These are phyloP conservation scores for Drosophila parthenogenetica DNA, from an alignment of 2,888 invertebrate genomes.

Conservation along the genomic window DNA sequence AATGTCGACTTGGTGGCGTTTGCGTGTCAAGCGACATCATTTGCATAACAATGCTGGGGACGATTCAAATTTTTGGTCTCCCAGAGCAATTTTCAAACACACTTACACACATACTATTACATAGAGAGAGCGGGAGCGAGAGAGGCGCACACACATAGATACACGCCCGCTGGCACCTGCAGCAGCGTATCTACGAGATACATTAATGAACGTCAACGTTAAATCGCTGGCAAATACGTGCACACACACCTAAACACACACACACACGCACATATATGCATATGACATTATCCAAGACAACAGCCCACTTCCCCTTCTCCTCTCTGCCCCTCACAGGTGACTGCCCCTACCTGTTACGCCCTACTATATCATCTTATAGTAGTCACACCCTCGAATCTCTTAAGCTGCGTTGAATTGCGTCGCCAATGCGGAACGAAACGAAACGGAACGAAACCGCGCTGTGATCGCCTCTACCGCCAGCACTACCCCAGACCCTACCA, in stretches of 20 bases:
- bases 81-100: constrained; percentile 73
- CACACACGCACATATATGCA: constrained; percentile 64
- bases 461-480: background rate
- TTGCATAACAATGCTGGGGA: constrained; percentile 85
- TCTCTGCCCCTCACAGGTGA: constrained; percentile 3
- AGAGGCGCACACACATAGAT: constrained; percentile 7
- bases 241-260: constrained; percentile 61
- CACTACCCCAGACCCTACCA: background rate
- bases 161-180: constrained; percentile 69
- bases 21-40: constrained; percentile 84
- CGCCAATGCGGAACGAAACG: constrained; percentile 72
- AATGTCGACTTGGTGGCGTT: constrained; percentile 67
- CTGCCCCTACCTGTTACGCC: constrained; percentile 4
- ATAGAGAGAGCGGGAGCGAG: constrained; percentile 1
- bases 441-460: constrained; percentile 12
- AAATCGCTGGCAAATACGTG: constrained; percentile 63
- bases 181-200: constrained; percentile 21
- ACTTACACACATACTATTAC: constrained; percentile 32
- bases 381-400: constrained; percentile 34
- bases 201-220: constrained; percentile 58
- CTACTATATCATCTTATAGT: background rate
- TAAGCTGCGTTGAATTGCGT: constrained; percentile 64
- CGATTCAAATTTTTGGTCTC: constrained; percentile 79
- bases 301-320: background rate
- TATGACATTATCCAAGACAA: constrained; percentile 67